phyloP scores from a whole-genome alignment of 2,113 vertebrate genomes.

The Poeciliopsis turrubarensis region DNA sequence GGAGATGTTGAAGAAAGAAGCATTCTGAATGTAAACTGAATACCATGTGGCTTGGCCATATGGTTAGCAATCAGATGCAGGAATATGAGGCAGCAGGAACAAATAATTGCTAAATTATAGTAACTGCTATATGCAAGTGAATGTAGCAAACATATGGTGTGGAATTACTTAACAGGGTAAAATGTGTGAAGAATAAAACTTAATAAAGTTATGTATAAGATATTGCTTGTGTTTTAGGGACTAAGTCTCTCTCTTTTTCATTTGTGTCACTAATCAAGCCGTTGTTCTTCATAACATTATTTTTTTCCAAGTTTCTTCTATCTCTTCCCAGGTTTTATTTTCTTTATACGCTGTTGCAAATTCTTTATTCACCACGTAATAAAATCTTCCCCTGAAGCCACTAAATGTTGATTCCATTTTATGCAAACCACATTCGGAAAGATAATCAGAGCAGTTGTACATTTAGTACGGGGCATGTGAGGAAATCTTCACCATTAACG shows the following conservation, averaged over 20 bases:
- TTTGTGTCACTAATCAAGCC: slow-evolving; percentile 69
- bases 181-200: slow-evolving; percentile 50
- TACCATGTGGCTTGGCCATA: slow-evolving; percentile 65
- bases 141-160: slow-evolving; percentile 66
- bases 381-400: slow-evolving; percentile 9
- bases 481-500: too few species aligned
- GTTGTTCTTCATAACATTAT: slow-evolving; percentile 56
- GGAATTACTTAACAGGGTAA: slow-evolving; percentile 63
- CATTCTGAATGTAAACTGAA: slow-evolving; percentile 65
- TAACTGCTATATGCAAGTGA: slow-evolving; percentile 52
- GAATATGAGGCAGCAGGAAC: slow-evolving; percentile 72
- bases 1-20: slow-evolving; percentile 65
- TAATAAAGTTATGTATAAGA: slow-evolving; percentile 59
- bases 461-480: too few species aligned
- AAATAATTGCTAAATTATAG: slow-evolving; percentile 78
- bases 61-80: slow-evolving; percentile 65
- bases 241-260: slow-evolving; percentile 56
- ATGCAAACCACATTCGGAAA: not conserved
- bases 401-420: slow-evolving; percentile 35
- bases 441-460: not conserved
- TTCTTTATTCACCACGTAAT: slow-evolving; percentile 9
- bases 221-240: slow-evolving; percentile 50
- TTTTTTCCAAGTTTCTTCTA: slow-evolving; percentile 49
- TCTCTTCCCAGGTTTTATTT: slow-evolving; percentile 48
- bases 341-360: slow-evolving; percentile 33